Base-by-base conservation (phyloP, 2,113 vertebrate genomes). In the Trochalopteron elliotii region DNA sequence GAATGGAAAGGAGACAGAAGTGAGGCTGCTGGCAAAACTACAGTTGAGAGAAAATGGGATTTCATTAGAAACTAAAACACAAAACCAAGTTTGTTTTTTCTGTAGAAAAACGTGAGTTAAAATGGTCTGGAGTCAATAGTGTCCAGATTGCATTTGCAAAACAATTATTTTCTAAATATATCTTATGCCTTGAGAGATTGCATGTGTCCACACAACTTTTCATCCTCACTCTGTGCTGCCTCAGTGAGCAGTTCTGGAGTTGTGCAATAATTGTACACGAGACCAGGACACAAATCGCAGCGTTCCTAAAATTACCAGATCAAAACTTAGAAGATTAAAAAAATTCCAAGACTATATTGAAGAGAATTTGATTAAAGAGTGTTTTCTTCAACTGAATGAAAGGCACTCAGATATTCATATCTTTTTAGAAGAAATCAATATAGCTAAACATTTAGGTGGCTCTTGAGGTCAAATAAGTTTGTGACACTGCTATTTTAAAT, bases 31-130 rank as follows among this genome's bases (percentile, higher is more conserved):
- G 35, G 30, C 31, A 49, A 9, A 81, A 64, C 20, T 39, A 14
- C 31, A 49, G 20, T 44, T 86, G 30, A 39, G 37, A 69, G 40
- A 85, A 88, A 53, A 45, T 19, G 47, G 27, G 37, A 72, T 8
- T 56, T 76, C 17, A 44, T 17, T 23, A 44, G 53, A 67, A 74
- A 52, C 21, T 27, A 44, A 61, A 50, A 23, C 14, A 4, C 22
- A 35, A 50, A 59, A 7, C 12, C 50, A 31, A 12, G 14, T 33
- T 61, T 21, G 1, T 19, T 52, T 67, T 33, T 65, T 33, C 35
- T 75, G 1, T 61, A 47, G 42, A 57, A 61, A 42, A 72, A 39
- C 0, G 0, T 28, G 75, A 83, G 15, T 83, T 55, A 9, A 40
- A 70, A 15, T 23, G 15, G 11, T 61, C 35, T 55, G 33, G 28